phyloP scores from a whole-genome alignment of 1,140 invertebrate species.

The Drosophila ficusphila region DNA sequence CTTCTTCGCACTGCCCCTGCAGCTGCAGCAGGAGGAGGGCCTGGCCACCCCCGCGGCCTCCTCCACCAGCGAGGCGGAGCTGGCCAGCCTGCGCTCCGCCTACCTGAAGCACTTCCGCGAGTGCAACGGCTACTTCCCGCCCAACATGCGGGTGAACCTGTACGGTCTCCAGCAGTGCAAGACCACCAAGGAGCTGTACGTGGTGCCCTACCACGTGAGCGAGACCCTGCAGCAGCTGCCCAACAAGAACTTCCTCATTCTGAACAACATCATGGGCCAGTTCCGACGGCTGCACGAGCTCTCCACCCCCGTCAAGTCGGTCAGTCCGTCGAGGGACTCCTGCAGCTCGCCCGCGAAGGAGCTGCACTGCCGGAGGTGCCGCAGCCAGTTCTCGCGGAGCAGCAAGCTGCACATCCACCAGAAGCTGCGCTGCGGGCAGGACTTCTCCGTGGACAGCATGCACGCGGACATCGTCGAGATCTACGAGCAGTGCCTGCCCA shows the following conservation, averaged over 20 bases:
- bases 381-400: slow-evolving; percentile 30
- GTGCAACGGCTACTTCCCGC: slow-evolving; percentile 58
- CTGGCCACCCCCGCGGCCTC: not conserved
- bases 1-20: slow-evolving; percentile 30
- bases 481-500: slow-evolving; percentile 68
- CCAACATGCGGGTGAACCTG: slow-evolving; percentile 65
- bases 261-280: slow-evolving; percentile 57
- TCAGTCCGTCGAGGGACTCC: slow-evolving; percentile 3
- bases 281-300: slow-evolving; percentile 63
- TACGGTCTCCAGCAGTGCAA: slow-evolving; percentile 61
- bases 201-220: slow-evolving; percentile 66
- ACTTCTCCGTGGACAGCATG: slow-evolving; percentile 63
- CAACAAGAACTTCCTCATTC: slow-evolving; percentile 64
- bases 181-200: slow-evolving; percentile 61
- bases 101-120: slow-evolving; percentile 62
- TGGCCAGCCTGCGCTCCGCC: slow-evolving; percentile 40
- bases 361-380: slow-evolving; percentile 48
- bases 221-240: slow-evolving; percentile 53
- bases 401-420: slow-evolving; percentile 59
- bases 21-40: slow-evolving; percentile 13
- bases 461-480: slow-evolving; percentile 67
- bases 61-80: slow-evolving; percentile 33
- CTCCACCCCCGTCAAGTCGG: slow-evolving; percentile 10
- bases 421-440: slow-evolving; percentile 60
- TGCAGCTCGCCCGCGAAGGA: not conserved